These are phyloP conservation scores for Steinernema scapterisci DNA, from an alignment of 2,888 invertebrate genomes.

Conservation along the genomic window DNA sequence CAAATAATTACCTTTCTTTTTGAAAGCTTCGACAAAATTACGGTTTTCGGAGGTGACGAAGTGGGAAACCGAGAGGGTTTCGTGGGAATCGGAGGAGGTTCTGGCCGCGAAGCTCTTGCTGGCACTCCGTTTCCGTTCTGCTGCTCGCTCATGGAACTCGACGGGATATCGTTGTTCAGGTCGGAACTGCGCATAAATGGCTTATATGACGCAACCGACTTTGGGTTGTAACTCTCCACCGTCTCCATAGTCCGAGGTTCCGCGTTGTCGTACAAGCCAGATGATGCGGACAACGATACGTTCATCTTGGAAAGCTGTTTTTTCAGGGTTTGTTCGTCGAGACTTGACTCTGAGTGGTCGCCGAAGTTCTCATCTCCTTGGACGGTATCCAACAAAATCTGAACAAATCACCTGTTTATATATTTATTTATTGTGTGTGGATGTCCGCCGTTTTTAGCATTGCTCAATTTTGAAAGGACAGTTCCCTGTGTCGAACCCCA, in stretches of 20 bases:
- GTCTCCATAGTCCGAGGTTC: background rate
- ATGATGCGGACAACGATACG: background rate
- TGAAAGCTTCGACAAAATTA: background rate
- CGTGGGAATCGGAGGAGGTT: conserved; percentile 1
- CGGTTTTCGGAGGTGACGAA: background rate
- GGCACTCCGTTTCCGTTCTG: background rate
- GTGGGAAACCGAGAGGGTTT: background rate
- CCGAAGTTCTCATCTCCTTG: background rate
- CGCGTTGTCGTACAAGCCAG: conserved; percentile 1
- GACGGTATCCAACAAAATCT: background rate
- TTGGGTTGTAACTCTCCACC: conserved; percentile 18
- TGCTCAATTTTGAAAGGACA: too few relatives aligned
- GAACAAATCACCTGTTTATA: background rate
- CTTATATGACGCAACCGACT: background rate
- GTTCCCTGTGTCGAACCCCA: too few relatives aligned
- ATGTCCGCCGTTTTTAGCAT: too few relatives aligned
- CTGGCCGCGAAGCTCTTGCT: background rate
- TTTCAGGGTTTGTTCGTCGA: conserved; percentile 42
- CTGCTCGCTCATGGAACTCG: background rate
- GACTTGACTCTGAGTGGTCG: background rate
- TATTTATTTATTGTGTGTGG: too few relatives aligned
- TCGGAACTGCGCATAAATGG: background rate
- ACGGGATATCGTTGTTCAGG: background rate
- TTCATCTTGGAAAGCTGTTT: conserved; percentile 41
- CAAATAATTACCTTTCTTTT: background rate